A percentile compares a stretch with the other conserved stretches of the same genome.
Conservation (phyloP, 2,113 vertebrate genomes). For the Rhodinocichla rosea region DNA sequence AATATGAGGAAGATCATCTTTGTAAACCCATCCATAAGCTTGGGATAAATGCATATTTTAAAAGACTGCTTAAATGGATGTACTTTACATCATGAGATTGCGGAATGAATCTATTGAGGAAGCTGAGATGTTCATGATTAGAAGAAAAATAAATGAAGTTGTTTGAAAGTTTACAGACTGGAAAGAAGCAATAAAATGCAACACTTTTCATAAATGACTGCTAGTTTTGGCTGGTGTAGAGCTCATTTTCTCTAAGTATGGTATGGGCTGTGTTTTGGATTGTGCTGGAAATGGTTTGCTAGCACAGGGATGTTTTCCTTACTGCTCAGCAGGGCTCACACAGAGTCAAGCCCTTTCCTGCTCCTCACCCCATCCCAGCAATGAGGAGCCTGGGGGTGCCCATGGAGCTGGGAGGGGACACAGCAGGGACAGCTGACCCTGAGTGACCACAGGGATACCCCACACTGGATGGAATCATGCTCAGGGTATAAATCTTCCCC, state of each 20-base stretch:
- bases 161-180: neutral
- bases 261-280: neutral
- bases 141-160: neutral
- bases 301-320: neutral
- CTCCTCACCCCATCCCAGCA: neutral
- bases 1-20: neutral
- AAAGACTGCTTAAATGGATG: neutral
- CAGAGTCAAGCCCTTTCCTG: neutral
- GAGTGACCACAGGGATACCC: neutral
- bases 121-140: neutral
- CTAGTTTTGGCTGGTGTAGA: neutral
- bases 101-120: neutral
- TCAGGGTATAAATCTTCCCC: neutral
- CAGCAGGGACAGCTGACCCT: neutral
- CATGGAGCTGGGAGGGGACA: neutral
- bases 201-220: neutral
- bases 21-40: neutral
- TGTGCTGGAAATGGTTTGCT: neutral
- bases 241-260: neutral
- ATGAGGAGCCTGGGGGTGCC: neutral
- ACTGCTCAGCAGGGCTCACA: neutral
- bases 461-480: neutral
- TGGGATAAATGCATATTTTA: neutral
- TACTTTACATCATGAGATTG: neutral
- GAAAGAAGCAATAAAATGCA: neutral